These are phyloP conservation scores for Lindbergichthys nudifrons DNA, from an alignment of 2,797 vertebrate genomes.

Conservation along the genomic window DNA sequence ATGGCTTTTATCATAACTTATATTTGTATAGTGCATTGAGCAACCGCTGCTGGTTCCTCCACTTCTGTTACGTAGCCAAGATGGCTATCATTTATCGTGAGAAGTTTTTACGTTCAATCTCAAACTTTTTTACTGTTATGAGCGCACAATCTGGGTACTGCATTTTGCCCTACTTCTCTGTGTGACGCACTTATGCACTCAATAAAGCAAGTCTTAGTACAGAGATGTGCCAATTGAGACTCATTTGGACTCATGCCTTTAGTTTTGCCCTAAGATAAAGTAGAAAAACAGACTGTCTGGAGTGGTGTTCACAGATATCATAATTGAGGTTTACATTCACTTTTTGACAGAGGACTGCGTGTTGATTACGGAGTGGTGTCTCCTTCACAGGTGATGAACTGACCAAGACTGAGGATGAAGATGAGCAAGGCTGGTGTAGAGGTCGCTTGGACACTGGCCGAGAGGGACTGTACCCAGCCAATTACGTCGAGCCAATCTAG, in stretches of 20 bases:
- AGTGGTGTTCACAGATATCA: background rate
- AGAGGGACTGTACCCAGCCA: conserved; percentile 97
- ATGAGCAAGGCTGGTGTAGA: conserved; percentile 99
- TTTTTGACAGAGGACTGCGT: background rate
- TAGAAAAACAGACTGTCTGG: background rate
- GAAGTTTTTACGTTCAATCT: too few relatives aligned
- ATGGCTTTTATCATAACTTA: too few relatives aligned
- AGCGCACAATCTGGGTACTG: too few relatives aligned
- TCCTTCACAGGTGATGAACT: conserved; percentile 92
- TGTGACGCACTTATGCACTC: too few relatives aligned
- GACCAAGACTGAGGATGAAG: conserved; percentile 96
- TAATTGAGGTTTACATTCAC: background rate
- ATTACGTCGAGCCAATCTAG: conserved; percentile 97
- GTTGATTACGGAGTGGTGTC: conserved; percentile 28
- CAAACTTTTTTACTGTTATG: too few relatives aligned
- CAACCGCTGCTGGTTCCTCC: too few relatives aligned
- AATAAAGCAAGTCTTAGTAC: too few relatives aligned
- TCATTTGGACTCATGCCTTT: background rate
- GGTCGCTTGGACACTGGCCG: conserved; percentile 95
- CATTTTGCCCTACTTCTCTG: too few relatives aligned
- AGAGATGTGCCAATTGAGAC: too few relatives aligned
- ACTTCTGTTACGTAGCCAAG: too few relatives aligned
- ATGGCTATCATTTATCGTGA: too few relatives aligned
- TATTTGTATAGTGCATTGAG: too few relatives aligned
- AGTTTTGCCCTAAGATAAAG: background rate